Conservation (phyloP, 2,888 invertebrate genomes). For the Micropterix aruncella region DNA sequence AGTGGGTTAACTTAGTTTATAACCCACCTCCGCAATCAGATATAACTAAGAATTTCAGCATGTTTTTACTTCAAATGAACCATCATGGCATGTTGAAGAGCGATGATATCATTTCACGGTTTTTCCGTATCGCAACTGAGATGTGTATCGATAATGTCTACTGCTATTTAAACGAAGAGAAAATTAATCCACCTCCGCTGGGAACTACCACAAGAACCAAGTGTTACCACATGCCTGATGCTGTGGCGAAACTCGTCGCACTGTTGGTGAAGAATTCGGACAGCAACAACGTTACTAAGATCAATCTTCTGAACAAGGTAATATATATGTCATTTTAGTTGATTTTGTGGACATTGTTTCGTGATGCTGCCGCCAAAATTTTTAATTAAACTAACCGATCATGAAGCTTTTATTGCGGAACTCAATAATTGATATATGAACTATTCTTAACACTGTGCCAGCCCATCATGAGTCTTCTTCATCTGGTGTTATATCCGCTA, state of each 20-base stretch:
- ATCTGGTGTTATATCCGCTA: too few relatives aligned
- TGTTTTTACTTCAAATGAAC: conserved; percentile 95
- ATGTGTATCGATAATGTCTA: conserved; percentile 94
- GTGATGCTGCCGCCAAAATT: too few relatives aligned
- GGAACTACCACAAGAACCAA: too few relatives aligned
- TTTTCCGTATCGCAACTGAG: conserved; percentile 93
- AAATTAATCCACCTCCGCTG: conserved; percentile 41
- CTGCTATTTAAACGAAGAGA: conserved; percentile 62
- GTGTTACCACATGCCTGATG: conserved; percentile 91
- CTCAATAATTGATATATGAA: too few relatives aligned
- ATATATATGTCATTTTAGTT: conserved; percentile 6
- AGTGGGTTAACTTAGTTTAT: conserved; percentile 90
- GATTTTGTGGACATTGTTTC: too few relatives aligned
- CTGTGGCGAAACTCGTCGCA: conserved; percentile 86
- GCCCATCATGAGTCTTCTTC: too few relatives aligned
- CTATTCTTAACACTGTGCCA: too few relatives aligned
- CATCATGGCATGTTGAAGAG: conserved; percentile 91
- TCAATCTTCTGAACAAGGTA: conserved; percentile 91
- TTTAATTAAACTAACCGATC: too few relatives aligned
- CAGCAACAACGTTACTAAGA: conserved; percentile 86
- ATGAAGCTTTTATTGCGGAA: too few relatives aligned
- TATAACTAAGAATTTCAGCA: conserved; percentile 79
- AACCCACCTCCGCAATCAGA: conserved; percentile 68
- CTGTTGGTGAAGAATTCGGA: conserved; percentile 91
- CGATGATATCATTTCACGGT: conserved; percentile 92